Evolutionary conservation across 2,113 vertebrate genomes (phyloP).

Genomic region (Girardinichthys multiradiatus): DNA sequence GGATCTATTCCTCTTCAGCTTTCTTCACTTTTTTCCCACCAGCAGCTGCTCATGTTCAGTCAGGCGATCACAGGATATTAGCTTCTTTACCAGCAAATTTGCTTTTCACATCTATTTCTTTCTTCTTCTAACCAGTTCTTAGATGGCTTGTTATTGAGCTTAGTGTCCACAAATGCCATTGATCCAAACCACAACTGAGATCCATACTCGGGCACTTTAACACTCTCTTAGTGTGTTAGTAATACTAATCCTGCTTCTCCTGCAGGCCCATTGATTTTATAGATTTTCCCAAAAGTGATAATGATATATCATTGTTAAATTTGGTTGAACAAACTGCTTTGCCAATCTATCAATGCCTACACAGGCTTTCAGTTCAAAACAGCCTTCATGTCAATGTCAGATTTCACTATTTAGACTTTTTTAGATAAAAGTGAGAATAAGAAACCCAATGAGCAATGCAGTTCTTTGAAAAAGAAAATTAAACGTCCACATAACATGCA

Average conservation of each 20-base stretch:
- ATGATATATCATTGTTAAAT: slow-evolving; percentile 99
- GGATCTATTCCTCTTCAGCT: slow-evolving; percentile 74
- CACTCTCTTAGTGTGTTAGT: slow-evolving; percentile 95
- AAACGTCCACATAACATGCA: not conserved
- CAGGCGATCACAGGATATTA: slow-evolving; percentile 91
- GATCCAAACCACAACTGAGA: slow-evolving; percentile 98
- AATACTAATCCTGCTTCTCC: slow-evolving; percentile 98
- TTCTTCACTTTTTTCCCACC: slow-evolving; percentile 58
- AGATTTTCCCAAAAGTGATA: slow-evolving; percentile 99
- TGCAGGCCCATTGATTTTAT: slow-evolving; percentile 99
- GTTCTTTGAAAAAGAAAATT: not conserved
- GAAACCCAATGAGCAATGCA: not conserved
- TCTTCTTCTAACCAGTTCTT: slow-evolving; percentile 85
- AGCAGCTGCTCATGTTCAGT: slow-evolving; percentile 78
- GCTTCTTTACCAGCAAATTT: slow-evolving; percentile 98
- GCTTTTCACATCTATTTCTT: slow-evolving; percentile 99
- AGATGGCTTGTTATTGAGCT: slow-evolving; percentile 99
- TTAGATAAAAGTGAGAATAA: not conserved
- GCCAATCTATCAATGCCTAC: slow-evolving; percentile 93
- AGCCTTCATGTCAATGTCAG: slow-evolving; percentile 50
- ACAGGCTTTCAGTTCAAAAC: slow-evolving; percentile 87
- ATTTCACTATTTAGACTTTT: slow-evolving; percentile 9
- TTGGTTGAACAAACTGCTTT: slow-evolving; percentile 99
- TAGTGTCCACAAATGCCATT: slow-evolving; percentile 99
- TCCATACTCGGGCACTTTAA: slow-evolving; percentile 96